Evolutionary conservation across 1,140 invertebrate species (phyloP).

Genomic region (Pseudoatta argentina): DNA sequence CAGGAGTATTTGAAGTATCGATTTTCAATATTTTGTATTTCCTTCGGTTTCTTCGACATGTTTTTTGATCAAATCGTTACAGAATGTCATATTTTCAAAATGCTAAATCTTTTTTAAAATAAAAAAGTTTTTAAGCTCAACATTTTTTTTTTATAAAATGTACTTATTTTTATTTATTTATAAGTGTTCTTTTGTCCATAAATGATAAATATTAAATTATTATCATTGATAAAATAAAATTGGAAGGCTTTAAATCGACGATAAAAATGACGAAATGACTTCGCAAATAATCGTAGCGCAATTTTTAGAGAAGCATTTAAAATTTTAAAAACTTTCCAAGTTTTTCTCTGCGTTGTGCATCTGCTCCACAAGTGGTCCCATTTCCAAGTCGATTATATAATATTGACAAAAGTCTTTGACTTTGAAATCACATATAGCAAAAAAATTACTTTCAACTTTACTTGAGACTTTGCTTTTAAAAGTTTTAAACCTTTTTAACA

Average conservation of each 20-base stretch:
- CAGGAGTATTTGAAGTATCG: neutral
- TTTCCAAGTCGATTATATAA: slow-evolving; percentile 16
- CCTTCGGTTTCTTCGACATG: neutral
- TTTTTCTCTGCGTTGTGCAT: slow-evolving; percentile 1
- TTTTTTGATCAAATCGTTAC: neutral
- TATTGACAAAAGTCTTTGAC: slow-evolving; percentile 15
- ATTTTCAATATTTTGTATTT: slow-evolving; percentile 15
- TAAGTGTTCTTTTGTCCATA: neutral
- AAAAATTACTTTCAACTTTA: neutral
- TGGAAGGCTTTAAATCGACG: neutral
- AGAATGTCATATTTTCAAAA: neutral
- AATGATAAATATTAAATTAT: neutral
- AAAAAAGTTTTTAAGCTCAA: neutral
- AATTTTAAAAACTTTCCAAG: slow-evolving; percentile 1
- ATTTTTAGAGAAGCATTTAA: neutral
- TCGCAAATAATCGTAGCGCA: neutral
- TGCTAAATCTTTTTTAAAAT: neutral
- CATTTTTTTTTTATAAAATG: neutral
- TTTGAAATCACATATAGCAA: neutral
- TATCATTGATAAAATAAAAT: neutral
- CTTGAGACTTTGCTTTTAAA: neutral
- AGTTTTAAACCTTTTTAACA: neutral
- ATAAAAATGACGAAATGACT: neutral
- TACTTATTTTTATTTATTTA: neutral
- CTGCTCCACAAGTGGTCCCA: neutral